Evolutionary conservation across 1,140 invertebrate species (phyloP), one percentile per base, ranked within the genome.

Genomic region (Zaprionus vittiger): DNA sequence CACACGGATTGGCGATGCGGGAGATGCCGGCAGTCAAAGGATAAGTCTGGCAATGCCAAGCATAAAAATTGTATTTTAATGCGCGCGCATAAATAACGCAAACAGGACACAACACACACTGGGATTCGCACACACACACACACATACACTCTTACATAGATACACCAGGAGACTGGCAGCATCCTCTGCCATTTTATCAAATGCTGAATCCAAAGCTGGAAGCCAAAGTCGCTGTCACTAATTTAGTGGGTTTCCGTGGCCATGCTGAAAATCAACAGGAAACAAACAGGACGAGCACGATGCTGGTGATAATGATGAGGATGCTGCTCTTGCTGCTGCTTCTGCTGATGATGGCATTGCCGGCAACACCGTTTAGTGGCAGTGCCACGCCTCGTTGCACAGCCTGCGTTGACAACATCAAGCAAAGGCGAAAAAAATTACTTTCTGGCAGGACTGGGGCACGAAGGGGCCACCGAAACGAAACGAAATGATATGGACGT

Each of bases 21-120:
- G 44, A 38, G 68, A 56, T 41, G 80, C 68, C 63, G 49, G 11
- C 76, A 90, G 79, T 90, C 85, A 90, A 90, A 91, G 85, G 85
- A 89, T 89, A 89, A 89, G 81, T 90, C 85, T 89, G 79, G 79
- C 68, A 69, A 81, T 87, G 84, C 68, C 77, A 80, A 81, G 84
- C 86, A 91, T 91, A 90, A 90, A 90, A 91, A 90, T 90, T 91
- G 85, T 90, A 90, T 90, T 90, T 90, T 90, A 90, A 90, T 90
- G 85, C 81, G 59, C 77, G 71, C 79, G 79, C 85, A 90, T 90
- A 90, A 90, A 90, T 90, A 91, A 90, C 85, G 66, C 86, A 89
- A 90, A 90, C 83, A 89, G 83, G 85, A 87, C 84, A 76, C 63
- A 57, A 66, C 60, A 71, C 73, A 57, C 64, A 66, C 57, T 15